Evolutionary conservation across 2,888 invertebrate genomes (phyloP).

Genomic region (Hydroisotoma schaefferi): DNA sequence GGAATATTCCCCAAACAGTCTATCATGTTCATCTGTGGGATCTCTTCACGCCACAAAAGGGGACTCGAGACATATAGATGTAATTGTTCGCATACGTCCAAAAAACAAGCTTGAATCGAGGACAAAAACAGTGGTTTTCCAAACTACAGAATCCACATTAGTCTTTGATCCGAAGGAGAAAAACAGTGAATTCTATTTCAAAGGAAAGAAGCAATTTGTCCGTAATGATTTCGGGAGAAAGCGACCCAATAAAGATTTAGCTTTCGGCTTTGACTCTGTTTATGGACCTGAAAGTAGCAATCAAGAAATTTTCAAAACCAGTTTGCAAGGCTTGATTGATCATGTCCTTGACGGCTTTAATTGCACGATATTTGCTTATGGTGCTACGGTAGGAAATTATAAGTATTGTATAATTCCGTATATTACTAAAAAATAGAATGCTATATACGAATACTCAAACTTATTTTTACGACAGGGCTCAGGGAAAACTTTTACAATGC

Average conservation of each 20-base stretch:
- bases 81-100: constrained; percentile 79
- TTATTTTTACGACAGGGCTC: constrained; percentile 60
- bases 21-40: not conserved
- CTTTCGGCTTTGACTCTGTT: constrained; percentile 83
- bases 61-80: constrained; percentile 51
- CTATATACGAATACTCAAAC: not conserved
- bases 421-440: not conserved
- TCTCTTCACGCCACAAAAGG: not conserved
- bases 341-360: constrained; percentile 81
- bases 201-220: constrained; percentile 71
- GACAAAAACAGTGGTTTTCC: constrained; percentile 64
- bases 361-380: constrained; percentile 89
- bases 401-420: not conserved
- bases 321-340: constrained; percentile 71
- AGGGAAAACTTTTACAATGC: constrained; percentile 92
- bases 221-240: constrained; percentile 65
- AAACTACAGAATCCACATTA: constrained; percentile 67
- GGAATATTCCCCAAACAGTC: not conserved
- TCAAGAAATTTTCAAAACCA: constrained; percentile 70
- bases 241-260: constrained; percentile 74
- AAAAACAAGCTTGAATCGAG: constrained; percentile 56
- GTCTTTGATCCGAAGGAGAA: constrained; percentile 87
- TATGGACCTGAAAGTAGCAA: constrained; percentile 68
- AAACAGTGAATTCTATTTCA: constrained; percentile 67
- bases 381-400: constrained; percentile 66